Conservation (phyloP, 2,888 invertebrate genomes). For the Temnothorax ravouxi region DNA sequence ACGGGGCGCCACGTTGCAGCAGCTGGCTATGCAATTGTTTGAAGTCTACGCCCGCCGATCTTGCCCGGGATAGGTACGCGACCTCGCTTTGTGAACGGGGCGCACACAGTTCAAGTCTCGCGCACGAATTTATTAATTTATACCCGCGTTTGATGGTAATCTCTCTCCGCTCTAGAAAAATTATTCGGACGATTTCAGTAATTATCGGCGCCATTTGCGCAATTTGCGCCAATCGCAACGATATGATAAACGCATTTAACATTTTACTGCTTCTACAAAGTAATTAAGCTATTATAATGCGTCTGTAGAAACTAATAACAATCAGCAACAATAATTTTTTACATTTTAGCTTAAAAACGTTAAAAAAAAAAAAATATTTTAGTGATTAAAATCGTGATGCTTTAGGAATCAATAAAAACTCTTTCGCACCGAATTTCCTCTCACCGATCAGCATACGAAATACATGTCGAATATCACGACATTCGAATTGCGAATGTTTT, state of each 20-base stretch:
- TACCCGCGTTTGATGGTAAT: slow-evolving; percentile 5
- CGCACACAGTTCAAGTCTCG: neutral
- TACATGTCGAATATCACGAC: slow-evolving; percentile 24
- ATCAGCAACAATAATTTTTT: neutral
- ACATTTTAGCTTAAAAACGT: neutral
- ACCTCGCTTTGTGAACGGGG: slow-evolving; percentile 10
- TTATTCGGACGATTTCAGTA: neutral
- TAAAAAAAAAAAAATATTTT: neutral
- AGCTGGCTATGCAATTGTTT: slow-evolving; percentile 48
- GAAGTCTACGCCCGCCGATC: slow-evolving; percentile 26
- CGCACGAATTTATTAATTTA: slow-evolving; percentile 42
- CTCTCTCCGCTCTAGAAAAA: neutral
- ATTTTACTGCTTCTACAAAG: neutral
- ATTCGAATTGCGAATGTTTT: slow-evolving; percentile 19
- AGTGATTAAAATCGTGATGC: neutral
- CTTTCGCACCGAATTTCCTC: neutral
- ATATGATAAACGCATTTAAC: neutral
- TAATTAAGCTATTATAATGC: neutral
- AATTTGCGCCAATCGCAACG: neutral
- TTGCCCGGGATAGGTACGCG: slow-evolving; percentile 22
- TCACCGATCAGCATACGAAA: neutral
- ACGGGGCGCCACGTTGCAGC: slow-evolving; percentile 49
- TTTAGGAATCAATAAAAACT: neutral
- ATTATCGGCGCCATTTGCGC: slow-evolving; percentile 11
- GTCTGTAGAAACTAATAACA: neutral